Evolutionary conservation across 2,797 vertebrate species (phyloP).

Genomic region (Acanthurus leucopareius): DNA sequence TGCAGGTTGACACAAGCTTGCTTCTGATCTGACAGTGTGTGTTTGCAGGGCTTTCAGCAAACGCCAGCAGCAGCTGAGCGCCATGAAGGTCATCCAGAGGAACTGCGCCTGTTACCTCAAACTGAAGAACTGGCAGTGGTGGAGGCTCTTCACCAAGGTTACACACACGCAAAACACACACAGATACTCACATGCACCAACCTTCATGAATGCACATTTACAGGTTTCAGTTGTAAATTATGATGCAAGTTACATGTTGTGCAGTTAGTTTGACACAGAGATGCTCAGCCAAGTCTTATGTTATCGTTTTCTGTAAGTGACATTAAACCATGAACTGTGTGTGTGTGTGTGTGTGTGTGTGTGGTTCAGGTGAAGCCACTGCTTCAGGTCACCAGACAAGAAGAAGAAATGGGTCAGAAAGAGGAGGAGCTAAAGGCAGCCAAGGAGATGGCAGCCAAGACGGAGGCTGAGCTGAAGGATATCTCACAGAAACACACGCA

Average conservation of each 20-base stretch:
- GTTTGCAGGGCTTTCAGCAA: constrained; percentile 94
- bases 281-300: too few relatives aligned
- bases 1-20: neutral
- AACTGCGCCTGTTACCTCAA: constrained; percentile 98
- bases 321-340: too few relatives aligned
- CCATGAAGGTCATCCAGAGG: constrained; percentile 98
- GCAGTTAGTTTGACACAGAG: too few relatives aligned
- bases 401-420: constrained; percentile 96
- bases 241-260: too few relatives aligned
- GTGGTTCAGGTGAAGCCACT: constrained; percentile 93
- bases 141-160: constrained; percentile 98
- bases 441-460: constrained; percentile 90
- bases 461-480: constrained; percentile 92
- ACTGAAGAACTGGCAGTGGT: constrained; percentile 99
- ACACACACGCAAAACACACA: too few relatives aligned
- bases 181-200: constrained; percentile 38
- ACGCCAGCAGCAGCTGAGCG: constrained; percentile 95
- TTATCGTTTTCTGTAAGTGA: too few relatives aligned
- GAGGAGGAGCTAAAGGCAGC: constrained; percentile 92
- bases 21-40: constrained; percentile 9
- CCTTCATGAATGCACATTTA: too few relatives aligned
- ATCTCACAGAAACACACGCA: constrained; percentile 90
- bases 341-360: too few relatives aligned
- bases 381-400: constrained; percentile 96
- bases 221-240: too few relatives aligned